Conservation (phyloP, 2,888 invertebrate genomes). For the Liopterus haemorrhoidalis region DNA sequence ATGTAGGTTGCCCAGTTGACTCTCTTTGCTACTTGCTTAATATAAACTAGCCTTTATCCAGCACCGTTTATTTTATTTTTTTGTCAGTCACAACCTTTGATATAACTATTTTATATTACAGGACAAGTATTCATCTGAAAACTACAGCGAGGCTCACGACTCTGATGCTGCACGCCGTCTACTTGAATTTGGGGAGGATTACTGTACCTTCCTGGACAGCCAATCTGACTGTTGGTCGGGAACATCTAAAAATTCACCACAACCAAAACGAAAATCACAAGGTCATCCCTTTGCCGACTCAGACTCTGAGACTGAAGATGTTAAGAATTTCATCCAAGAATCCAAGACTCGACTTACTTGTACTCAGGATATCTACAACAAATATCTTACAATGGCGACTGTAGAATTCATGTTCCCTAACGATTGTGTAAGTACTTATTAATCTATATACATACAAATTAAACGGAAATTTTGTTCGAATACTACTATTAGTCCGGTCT, state of each 20-base stretch:
- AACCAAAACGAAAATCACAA: conserved; percentile 39
- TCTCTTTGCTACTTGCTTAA: too few relatives aligned
- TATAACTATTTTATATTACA: conserved; percentile 45
- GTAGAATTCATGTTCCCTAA: conserved; percentile 40
- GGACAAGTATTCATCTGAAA: conserved; percentile 88
- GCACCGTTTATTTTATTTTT: too few relatives aligned
- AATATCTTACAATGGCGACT: conserved; percentile 39
- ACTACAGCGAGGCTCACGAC: conserved; percentile 82
- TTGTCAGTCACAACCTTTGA: too few relatives aligned
- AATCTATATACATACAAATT: neutral
- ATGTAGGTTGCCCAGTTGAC: too few relatives aligned
- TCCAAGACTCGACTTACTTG: conserved; percentile 41
- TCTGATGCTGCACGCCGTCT: conserved; percentile 77
- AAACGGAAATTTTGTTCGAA: neutral
- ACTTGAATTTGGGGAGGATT: conserved; percentile 85
- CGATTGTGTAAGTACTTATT: conserved; percentile 41
- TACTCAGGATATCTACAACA: conserved; percentile 41
- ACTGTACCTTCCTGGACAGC: conserved; percentile 81
- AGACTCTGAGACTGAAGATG: conserved; percentile 42
- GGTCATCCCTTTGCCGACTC: conserved; percentile 36
- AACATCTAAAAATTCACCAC: conserved; percentile 58
- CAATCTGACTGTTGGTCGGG: conserved; percentile 84
- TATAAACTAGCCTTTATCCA: too few relatives aligned
- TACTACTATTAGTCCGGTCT: neutral
- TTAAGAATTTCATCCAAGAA: conserved; percentile 41